Base-by-base conservation (phyloP, 2,797 vertebrate genomes). In the Chloroceryle amazona region DNA sequence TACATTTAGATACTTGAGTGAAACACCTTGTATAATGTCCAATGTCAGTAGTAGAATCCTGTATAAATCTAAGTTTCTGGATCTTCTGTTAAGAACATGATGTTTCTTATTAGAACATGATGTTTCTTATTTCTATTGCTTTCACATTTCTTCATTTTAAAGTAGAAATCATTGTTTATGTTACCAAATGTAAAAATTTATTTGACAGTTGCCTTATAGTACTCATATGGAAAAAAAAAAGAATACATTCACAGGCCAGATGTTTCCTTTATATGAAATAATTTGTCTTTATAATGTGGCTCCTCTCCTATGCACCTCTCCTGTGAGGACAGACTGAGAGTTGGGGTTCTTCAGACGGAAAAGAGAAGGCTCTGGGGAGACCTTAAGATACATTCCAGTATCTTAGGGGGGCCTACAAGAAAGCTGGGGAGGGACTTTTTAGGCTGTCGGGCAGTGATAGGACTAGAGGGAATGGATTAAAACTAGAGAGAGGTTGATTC, bases 91-190 rank as follows among this genome's bases (percentile, higher is more conserved):
- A 39, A 39, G 39, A 39, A 12, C 39, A 13, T 39, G 39, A 39
- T 39, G 12, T 39, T 19, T 49, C 63, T 96, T 85, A 85, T 31
- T 3, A 68, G 16, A 73, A 60, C 20, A 18, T 10, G 1, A 28
- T 66, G 5, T 20, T 19, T 49, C 63, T 96, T 85, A 85, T 31
- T 3, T 44, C 67, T 92, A 76, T 9, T 73, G 23, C 52, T 90
- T 90, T 54, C 29, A 54, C 2, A 41, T 62, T 49, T 84, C 49
- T 68, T 66, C 13, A 35, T 72, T 82, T 63, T 88, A 66, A 97
- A 75, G 94, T 90, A 90, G 46, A 95, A 95, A 93, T 67, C 68
- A 79, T 78, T 78, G 41, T 65, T 79, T 65, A 79, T 33, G 10
- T 42, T 91, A 78, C 33, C 4, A 3, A 96, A 89, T 74, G 35